Conservation (phyloP, 2,888 invertebrate species). For the Sceliomorpha sp. region DNA sequence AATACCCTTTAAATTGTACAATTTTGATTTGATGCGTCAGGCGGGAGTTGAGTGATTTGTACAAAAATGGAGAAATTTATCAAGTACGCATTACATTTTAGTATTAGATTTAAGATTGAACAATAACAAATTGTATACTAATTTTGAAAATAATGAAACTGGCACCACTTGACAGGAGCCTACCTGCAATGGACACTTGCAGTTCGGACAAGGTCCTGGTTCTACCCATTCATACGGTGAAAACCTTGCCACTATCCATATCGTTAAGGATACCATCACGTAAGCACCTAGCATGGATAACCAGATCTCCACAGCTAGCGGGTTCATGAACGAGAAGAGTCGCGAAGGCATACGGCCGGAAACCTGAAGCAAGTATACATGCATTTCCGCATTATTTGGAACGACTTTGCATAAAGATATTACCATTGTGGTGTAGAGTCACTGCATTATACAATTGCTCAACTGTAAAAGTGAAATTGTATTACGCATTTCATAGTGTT, state of each 20-base stretch:
- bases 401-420: neutral
- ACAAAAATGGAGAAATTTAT: too few relatives aligned
- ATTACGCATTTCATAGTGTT: too few relatives aligned
- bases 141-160: too few relatives aligned
- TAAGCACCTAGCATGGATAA: slow-evolving; percentile 89
- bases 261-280: slow-evolving; percentile 88
- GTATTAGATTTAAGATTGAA: too few relatives aligned
- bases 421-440: neutral
- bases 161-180: slow-evolving; percentile 72
- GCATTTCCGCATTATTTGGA: slow-evolving; percentile 25
- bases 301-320: slow-evolving; percentile 92
- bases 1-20: too few relatives aligned
- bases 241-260: slow-evolving; percentile 92
- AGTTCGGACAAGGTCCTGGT: slow-evolving; percentile 83
- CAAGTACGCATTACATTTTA: too few relatives aligned
- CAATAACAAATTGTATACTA: too few relatives aligned
- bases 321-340: slow-evolving; percentile 92
- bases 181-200: slow-evolving; percentile 79
- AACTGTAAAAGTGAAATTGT: neutral
- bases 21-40: too few relatives aligned
- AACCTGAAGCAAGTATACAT: slow-evolving; percentile 77
- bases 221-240: slow-evolving; percentile 91
- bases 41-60: too few relatives aligned
- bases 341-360: slow-evolving; percentile 85
- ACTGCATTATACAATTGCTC: neutral